Conservation (phyloP, 2,797 vertebrate species). For the Protosalanx chinensis region DNA sequence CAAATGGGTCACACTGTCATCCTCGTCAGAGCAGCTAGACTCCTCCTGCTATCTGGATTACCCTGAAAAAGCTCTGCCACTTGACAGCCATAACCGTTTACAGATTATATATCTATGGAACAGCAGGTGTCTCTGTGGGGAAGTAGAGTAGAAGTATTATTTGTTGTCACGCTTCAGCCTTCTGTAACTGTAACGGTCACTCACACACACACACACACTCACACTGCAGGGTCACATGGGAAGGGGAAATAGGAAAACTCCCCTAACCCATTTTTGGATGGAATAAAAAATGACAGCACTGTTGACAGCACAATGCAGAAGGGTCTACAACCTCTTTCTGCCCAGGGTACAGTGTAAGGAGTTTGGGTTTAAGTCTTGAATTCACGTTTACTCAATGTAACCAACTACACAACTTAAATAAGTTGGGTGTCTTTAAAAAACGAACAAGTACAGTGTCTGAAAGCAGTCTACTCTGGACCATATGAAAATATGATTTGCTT, state of each 20-base stretch:
- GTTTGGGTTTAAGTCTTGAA: neutral
- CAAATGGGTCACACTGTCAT: conserved; percentile 59
- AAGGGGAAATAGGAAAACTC: conserved; percentile 28
- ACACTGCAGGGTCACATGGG: neutral
- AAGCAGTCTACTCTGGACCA: neutral
- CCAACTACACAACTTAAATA: neutral
- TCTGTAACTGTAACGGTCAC: neutral
- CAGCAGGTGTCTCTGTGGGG: conserved; percentile 38
- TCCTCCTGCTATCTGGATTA: conserved; percentile 54
- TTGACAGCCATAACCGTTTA: conserved; percentile 1
- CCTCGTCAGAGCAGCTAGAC: conserved; percentile 36
- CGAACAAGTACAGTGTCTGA: neutral
- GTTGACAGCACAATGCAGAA: conserved; percentile 51
- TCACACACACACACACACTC: neutral
- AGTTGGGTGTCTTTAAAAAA: neutral
- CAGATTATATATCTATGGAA: conserved; percentile 36
- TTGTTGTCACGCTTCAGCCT: neutral
- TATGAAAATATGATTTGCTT: too few relatives aligned
- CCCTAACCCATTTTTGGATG: conserved; percentile 66
- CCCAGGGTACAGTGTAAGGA: neutral
- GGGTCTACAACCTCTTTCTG: neutral
- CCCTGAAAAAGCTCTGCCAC: conserved; percentile 20
- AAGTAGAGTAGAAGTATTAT: conserved; percentile 11
- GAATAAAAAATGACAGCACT: conserved; percentile 34
- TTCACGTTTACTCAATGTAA: neutral